Percentiles rank a stretch among this genome's conserved stretches.
phyloP scores from a whole-genome alignment of 2,888 invertebrate genomes.

The Pocota personata region DNA sequence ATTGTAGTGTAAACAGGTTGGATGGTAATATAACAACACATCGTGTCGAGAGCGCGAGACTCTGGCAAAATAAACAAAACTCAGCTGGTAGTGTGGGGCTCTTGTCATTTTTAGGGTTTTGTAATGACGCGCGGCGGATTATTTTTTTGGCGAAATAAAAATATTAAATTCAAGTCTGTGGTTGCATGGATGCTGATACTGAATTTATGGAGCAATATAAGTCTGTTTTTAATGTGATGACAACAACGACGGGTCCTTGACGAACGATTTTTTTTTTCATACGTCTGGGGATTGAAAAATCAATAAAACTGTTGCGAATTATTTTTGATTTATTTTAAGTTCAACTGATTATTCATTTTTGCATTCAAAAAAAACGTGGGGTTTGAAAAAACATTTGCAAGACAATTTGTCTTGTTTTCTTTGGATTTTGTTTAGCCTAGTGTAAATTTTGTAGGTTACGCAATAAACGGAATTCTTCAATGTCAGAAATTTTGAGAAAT shows the following conservation, averaged over 20 bases:
- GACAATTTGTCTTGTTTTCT: background rate
- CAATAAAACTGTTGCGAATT: conserved; percentile 9
- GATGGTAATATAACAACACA: conserved; percentile 36
- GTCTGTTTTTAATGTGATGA: background rate
- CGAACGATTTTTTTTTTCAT: conserved; percentile 11
- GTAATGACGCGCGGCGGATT: background rate
- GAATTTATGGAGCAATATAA: background rate
- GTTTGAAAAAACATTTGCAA: background rate
- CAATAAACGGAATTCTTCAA: background rate
- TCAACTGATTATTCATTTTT: background rate
- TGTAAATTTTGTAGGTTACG: background rate
- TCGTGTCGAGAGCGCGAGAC: conserved; percentile 1
- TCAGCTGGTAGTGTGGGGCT: conserved; percentile 33
- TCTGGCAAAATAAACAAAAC: conserved; percentile 43
- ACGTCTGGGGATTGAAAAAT: background rate
- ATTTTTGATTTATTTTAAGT: background rate
- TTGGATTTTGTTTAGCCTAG: background rate
- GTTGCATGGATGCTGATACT: too few species aligned
- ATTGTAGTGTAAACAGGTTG: conserved; percentile 61
- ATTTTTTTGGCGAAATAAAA: background rate
- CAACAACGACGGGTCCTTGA: conserved; percentile 11
- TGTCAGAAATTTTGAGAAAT: background rate
- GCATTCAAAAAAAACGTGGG: background rate
- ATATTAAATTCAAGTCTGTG: background rate
- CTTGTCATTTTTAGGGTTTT: conserved; percentile 3